phyloP scores from a whole-genome alignment of 2,888 invertebrate species.

The Himalopsyche tibetana region DNA sequence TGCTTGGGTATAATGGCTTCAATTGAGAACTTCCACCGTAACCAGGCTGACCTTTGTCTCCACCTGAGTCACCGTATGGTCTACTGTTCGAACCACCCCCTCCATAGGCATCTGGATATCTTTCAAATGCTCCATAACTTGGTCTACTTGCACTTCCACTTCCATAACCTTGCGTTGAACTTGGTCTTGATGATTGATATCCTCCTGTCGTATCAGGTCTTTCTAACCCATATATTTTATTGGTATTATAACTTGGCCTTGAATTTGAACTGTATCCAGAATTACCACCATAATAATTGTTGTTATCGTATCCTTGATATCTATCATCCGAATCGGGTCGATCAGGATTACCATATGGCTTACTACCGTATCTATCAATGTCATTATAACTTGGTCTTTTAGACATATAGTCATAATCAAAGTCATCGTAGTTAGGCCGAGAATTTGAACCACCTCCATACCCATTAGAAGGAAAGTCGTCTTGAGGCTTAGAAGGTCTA shows the following conservation, averaged over 20 bases:
- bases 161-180: conserved; percentile 22
- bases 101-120: conserved; percentile 16
- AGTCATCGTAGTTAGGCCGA: conserved; percentile 13
- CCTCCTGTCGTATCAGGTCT: conserved; percentile 5
- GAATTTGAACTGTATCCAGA: not conserved
- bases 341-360: conserved; percentile 36
- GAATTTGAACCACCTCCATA: conserved; percentile 14
- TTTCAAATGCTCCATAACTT: conserved; percentile 12
- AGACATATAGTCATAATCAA: conserved; percentile 28
- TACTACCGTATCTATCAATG: conserved; percentile 53
- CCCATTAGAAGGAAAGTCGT: not conserved
- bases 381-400: conserved; percentile 55
- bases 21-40: conserved; percentile 38
- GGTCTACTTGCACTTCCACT: conserved; percentile 40
- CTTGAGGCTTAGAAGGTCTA: conserved; percentile 1
- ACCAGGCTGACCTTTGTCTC: conserved; percentile 10
- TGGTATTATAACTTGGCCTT: conserved; percentile 11
- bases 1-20: not conserved
- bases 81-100: not conserved
- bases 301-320: conserved; percentile 23
- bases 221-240: conserved; percentile 44
- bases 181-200: conserved; percentile 47
- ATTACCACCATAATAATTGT: conserved; percentile 44
- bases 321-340: conserved; percentile 48
- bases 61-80: conserved; percentile 36